Conservation (phyloP, 2,888 invertebrate genomes). For the Patella pellucida region DNA sequence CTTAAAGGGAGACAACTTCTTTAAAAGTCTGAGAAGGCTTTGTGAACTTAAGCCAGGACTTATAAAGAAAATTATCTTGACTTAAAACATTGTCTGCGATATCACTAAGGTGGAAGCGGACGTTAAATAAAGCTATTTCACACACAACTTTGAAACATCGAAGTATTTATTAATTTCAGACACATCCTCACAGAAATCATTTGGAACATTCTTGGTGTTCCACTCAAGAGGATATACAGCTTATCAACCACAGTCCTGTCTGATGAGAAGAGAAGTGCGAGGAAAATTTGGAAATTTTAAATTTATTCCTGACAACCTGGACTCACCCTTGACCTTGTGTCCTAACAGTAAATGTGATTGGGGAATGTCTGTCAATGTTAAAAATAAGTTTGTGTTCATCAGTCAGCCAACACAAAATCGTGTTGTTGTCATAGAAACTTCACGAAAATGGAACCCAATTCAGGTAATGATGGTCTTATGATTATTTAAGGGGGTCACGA, state of each 20-base stretch:
- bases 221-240: slow-evolving; percentile 83
- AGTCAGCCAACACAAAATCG: slow-evolving; percentile 81
- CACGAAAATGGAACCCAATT: slow-evolving; percentile 66
- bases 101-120: too few species aligned
- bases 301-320: slow-evolving; percentile 60
- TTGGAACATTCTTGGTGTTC: slow-evolving; percentile 79
- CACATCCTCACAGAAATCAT: slow-evolving; percentile 26
- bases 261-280: slow-evolving; percentile 80
- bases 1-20: too few species aligned
- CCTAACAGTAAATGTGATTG: slow-evolving; percentile 76
- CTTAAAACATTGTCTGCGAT: too few species aligned
- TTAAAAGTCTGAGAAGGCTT: too few species aligned
- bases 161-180: slow-evolving; percentile 15
- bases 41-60: too few species aligned
- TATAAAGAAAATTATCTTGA: too few species aligned
- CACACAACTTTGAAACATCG: too few species aligned
- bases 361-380: slow-evolving; percentile 82
- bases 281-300: slow-evolving; percentile 80
- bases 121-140: too few species aligned
- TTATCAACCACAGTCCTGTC: slow-evolving; percentile 81
- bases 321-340: slow-evolving; percentile 69
- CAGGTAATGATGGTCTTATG: slow-evolving; percentile 50
- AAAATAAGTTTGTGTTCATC: slow-evolving; percentile 79
- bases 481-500: too few species aligned
- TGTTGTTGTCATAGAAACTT: slow-evolving; percentile 80